Evolutionary conservation across 2,113 vertebrate species (phyloP).

Genomic region (Rhinoderma darwinii): DNA sequence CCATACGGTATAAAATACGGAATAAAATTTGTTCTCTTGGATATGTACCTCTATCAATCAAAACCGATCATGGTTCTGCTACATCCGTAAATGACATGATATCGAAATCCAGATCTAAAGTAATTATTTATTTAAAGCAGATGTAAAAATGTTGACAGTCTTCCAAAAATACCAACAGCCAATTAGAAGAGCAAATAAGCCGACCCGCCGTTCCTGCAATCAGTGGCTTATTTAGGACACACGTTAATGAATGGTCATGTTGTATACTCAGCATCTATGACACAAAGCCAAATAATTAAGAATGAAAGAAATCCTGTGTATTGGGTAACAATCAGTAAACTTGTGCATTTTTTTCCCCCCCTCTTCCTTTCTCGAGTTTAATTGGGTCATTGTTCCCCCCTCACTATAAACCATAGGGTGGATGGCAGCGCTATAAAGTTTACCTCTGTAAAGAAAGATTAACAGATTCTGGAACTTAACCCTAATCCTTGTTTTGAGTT

Average conservation of each 20-base stretch:
- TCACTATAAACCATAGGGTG: constrained; percentile 74
- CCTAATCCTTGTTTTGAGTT: constrained; percentile 91
- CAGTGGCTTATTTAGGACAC: constrained; percentile 66
- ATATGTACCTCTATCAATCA: no score
- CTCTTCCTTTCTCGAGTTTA: constrained; percentile 71
- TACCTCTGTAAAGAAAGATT: constrained; percentile 83
- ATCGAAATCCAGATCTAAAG: neutral
- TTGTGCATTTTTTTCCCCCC: constrained; percentile 67
- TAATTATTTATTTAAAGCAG: neutral
- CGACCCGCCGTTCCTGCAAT: constrained; percentile 15
- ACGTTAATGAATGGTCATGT: constrained; percentile 72
- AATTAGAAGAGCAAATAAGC: constrained; percentile 20
- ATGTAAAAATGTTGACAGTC: constrained; percentile 3
- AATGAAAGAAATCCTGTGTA: constrained; percentile 77
- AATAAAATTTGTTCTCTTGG: no score
- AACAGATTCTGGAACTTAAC: constrained; percentile 85
- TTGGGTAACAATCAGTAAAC: constrained; percentile 77
- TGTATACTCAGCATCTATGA: constrained; percentile 71
- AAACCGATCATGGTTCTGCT: neutral
- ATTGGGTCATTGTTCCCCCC: constrained; percentile 82
- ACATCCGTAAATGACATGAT: neutral
- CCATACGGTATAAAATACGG: no score
- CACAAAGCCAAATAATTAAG: constrained; percentile 74
- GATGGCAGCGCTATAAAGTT: constrained; percentile 74
- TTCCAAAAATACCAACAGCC: neutral